Conservation (phyloP, 2,797 vertebrate genomes). For the Clarias fuscus region DNA sequence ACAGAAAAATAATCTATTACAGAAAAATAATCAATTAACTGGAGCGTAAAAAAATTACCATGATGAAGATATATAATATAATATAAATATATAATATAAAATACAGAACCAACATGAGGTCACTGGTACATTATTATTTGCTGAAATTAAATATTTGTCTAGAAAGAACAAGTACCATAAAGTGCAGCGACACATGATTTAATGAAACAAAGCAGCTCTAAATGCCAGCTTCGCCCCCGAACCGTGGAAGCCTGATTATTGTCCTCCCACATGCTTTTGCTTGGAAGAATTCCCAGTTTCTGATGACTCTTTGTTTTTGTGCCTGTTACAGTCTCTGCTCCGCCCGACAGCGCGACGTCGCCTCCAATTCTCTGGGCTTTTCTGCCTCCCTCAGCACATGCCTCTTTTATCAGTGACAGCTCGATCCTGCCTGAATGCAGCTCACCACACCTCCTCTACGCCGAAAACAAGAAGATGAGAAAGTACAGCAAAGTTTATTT, state of each 20-base stretch:
- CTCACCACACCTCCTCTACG: constrained; percentile 21
- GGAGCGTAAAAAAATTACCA: too few species aligned
- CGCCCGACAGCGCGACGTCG: neutral
- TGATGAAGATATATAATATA: too few species aligned
- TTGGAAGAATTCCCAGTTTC: constrained; percentile 17
- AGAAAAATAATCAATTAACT: too few species aligned
- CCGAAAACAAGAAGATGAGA: constrained; percentile 11
- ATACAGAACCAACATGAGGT: too few species aligned
- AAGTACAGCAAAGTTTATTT: constrained; percentile 3
- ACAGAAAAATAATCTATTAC: too few species aligned
- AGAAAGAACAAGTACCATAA: neutral
- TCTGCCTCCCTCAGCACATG: constrained; percentile 29
- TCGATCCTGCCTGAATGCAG: constrained; percentile 24
- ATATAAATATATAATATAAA: too few species aligned
- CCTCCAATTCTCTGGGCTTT: constrained; percentile 1
- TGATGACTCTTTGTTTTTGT: constrained; percentile 22
- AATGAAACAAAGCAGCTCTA: constrained; percentile 28
- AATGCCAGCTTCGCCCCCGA: constrained; percentile 5
- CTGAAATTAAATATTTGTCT: neutral
- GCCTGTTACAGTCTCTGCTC: neutral
- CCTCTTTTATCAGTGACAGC: constrained; percentile 36
- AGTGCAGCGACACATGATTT: neutral
- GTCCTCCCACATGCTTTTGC: constrained; percentile 12
- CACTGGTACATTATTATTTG: neutral
- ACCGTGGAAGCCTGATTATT: constrained; percentile 11